Base-by-base conservation (phyloP, 2,797 vertebrate species). In the Onychomys arenicola region DNA sequence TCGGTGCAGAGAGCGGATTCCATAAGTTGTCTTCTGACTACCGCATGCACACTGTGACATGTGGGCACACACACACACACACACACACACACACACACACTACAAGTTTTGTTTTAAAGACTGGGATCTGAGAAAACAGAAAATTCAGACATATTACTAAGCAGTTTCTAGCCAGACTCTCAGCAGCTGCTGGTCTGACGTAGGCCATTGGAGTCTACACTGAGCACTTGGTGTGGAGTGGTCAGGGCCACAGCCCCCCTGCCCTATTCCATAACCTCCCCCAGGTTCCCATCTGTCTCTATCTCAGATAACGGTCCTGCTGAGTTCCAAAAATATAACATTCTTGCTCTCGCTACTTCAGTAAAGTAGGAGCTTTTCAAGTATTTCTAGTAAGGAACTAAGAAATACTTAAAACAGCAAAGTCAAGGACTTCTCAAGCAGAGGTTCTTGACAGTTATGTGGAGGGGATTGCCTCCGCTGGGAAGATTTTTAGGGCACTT, bases 311-410 rank as follows among this genome's bases (percentile, higher is more conserved):
- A 92, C 32, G 76, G 19, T 85, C 83, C 34, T 71, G 32, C 40
- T 73, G 57, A 90, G 86, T 71, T 73, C 52, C 17, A 46, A 71
- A 92, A 92, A 63, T n/a, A 25, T 5, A 91, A 21, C 84, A 87
- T 40, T 80, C 23, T 57, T 84, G 59, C 14, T 84, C 27, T 77
- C 84, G 14, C 84, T 90, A 80, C 37, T 92, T 92, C 27, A 69
- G 25, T 67, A 90, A 90, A 63, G 78, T 43, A 63, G 10, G 11
- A 90, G 76, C 40, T 90, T 84, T 96, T 92, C 78, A 90, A 93
- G 90, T 57, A 80, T 84, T 96, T 88, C 73, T 85, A 88, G 94
- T 46, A 84, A 78, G 2, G 55, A 94, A 83, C 34, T 78, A 69
- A 89, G n/a, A 91, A 29, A 84, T 89, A 76, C 89, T 85, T 34